Evolutionary conservation across 2,113 vertebrate genomes (phyloP), one percentile per base, ranked within the genome.

Genomic region (Sylvietta virens): DNA sequence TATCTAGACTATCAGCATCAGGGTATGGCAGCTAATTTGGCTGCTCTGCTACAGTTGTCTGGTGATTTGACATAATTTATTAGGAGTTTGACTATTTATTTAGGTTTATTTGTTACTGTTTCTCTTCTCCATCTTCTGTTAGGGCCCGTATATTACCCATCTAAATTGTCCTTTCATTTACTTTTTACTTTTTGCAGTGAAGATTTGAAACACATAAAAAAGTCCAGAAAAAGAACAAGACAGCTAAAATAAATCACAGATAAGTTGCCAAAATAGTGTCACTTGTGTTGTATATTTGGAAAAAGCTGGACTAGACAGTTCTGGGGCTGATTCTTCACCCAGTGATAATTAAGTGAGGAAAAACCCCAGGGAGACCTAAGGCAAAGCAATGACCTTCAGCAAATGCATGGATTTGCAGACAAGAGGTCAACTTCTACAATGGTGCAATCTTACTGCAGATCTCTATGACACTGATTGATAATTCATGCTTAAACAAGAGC

Each of bases 11-110:
- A 92, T 87, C 80, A 95, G 66, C 51, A 91, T 88, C 76, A 67
- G 74, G 45, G 77, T 42, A 92, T 92, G 92, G 64, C 85, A 95
- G 92, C 87, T 95, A 61, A 86, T 95, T 86, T 94, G 87, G 87
- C 72, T 88, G 89, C 53, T 87, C 86, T 83, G n/a, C 62, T 71
- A 7, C 24, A 50, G 48, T 54, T 86, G 65, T 86, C 79, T 93
- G 82, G 39, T 92, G 79, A 84, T 78, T 15, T 23, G 67, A 95
- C 44, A 1, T 92, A 90, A 96, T 93, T 94, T 95, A 96, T 96
- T 94, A 92, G 74, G 94, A 95, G 93, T 88, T 92, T 93, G 86
- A 78, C 72, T 71, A 31, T 92, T 89, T 84, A 48, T 95, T 92
- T 94, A 84, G 37, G 45, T 77, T 96, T 80, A 73, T 93, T 85